Evolutionary conservation across 2,888 invertebrate genomes (phyloP), one percentile per base, ranked within the genome.

Genomic region (Eurois occulta): DNA sequence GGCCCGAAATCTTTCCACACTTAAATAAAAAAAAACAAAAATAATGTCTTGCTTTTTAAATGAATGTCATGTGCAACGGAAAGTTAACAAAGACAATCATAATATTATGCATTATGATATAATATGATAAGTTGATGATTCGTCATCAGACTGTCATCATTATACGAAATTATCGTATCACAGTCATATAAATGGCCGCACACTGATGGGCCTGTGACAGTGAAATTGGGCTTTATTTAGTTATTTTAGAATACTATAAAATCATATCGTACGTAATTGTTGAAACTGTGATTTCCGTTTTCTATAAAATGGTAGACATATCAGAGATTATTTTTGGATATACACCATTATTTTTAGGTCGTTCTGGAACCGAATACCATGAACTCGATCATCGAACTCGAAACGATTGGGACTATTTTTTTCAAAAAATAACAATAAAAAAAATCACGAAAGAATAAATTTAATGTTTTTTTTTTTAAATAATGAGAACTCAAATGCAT

Each of bases 101-200:
- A 52, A 52, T 52, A 35, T 4, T 43, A 35, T 65, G 38, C 28
- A 81, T 55, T 81, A 72, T 76, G 55, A 82, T 62, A 58, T 81
- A 68, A 72, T 69, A 67, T 86, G 65, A 78, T 79, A 77, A 32
- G 65, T 66, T 81, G 75, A 86, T 58, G 66, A 28, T 52, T 76
- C 62, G 68, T 83, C 83, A 79, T 83, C 79, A 77, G 52, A 64
- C 64, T 75, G 84, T 81, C 81, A 66, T 78, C 46, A 83, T 82
- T 79, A 79, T 28, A 79, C 55, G 55, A 60, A 76, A 85, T 87
- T 84, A 86, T 86, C 73, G 70, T 77, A 80, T 83, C 72, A 78
- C 35, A 62, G 35, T n/a, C n/a, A 43, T 35, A 18, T 65, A 64
- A 71, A 78, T 77, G 32, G 60, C n/a, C 43, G 66, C 66, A 28